Percentiles rank a stretch among this genome's conserved stretches.
Conservation (phyloP, 2,888 invertebrate species). For the Ditula angustiorana region DNA sequence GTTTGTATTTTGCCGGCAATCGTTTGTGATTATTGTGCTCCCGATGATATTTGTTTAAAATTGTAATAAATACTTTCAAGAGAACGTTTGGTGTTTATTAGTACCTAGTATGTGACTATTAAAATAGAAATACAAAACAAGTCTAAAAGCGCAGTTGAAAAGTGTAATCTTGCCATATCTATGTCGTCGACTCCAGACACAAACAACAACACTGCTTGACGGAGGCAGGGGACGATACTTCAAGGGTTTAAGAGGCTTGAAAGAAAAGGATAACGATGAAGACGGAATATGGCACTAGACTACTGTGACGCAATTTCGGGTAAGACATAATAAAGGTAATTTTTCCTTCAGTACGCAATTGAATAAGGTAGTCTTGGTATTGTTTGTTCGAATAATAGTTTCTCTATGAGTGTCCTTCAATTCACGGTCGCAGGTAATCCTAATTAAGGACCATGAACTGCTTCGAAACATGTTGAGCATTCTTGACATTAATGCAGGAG, state of each 20-base stretch:
- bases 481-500: no score
- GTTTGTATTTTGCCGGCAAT: no score
- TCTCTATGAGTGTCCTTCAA: no score
- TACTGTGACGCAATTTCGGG: neutral
- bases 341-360: neutral
- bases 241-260: constrained; percentile 5
- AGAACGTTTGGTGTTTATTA: no score
- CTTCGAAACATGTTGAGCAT: no score
- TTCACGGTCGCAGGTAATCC: no score
- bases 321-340: neutral
- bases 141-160: constrained; percentile 7
- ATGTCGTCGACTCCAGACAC: neutral
- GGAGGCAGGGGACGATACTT: neutral
- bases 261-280: neutral
- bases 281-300: neutral
- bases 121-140: neutral
- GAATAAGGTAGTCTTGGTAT: neutral
- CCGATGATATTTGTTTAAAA: no score
- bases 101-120: neutral
- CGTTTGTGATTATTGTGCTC: no score
- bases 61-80: no score
- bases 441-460: no score
- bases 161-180: constrained; percentile 6
- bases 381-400: no score
- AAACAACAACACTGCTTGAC: constrained; percentile 17